Conservation (phyloP, 2,113 vertebrate species). For the Vombatus ursinus region DNA sequence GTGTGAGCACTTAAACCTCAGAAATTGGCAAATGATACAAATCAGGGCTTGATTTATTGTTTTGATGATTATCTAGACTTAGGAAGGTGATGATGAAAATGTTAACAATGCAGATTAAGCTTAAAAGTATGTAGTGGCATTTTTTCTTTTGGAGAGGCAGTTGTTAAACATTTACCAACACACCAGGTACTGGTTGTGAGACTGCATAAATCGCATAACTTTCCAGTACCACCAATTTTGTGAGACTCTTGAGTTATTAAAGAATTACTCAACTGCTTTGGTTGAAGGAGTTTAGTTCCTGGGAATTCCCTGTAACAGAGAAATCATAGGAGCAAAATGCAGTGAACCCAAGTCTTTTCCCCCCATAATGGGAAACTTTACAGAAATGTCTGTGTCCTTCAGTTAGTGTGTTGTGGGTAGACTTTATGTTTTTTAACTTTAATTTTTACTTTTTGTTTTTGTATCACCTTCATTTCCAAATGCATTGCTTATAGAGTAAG, state of each 20-base stretch:
- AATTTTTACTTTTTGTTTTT: background rate
- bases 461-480: background rate
- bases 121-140: background rate
- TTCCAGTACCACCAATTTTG: background rate
- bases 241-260: background rate
- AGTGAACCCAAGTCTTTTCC: background rate
- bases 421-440: background rate
- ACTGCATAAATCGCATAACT: background rate
- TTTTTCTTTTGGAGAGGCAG: background rate
- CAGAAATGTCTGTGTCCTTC: background rate
- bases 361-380: background rate
- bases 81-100: background rate
- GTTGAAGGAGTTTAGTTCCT: background rate
- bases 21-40: too few species aligned
- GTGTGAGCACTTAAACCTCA: too few species aligned
- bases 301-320: background rate
- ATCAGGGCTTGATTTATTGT: background rate
- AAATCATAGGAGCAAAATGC: background rate
- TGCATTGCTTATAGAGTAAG: too few species aligned
- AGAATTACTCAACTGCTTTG: background rate
- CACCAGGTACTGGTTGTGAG: too few species aligned
- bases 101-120: background rate
- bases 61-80: background rate
- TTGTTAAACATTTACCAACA: background rate
- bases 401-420: background rate